Evolutionary conservation across 30 jellyfish, hydroid and myxozoan species (phyloP), one percentile per base, ranked within the genome.

Genomic region (Haliclystus octoradiatus): DNA sequence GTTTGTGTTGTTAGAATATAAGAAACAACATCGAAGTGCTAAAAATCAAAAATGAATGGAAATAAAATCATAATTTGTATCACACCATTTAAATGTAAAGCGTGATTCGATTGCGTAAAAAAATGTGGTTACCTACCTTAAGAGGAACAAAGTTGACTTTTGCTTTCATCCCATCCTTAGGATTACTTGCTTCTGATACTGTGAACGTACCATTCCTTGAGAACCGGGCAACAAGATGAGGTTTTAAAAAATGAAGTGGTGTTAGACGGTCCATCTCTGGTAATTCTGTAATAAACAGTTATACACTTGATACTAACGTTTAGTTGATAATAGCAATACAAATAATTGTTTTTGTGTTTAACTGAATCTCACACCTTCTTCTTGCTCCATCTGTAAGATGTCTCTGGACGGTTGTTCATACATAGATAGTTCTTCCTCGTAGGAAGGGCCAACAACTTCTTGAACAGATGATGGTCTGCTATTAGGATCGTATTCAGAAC

Each of bases 381-480:
- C 68, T 69, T n/a, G 34, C 71, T 40, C 57, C 57, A 40, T 40
- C 19, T 9, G 14, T 19, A 40, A 5, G 57, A 40, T 40, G 57
- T 40, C 57, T 40, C 19, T 40, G 9, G 57, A 9, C 14, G 14
- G 9, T 40, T 5, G 14, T 9, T 40, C 57, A 40, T 40, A 40
- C 63, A 78, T 60, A 30, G 82, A 9, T 49, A 65, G 72, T 2
- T 65, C 34, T 27, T 78, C 92, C 31, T 49, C 68, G 49, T 78
- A 79, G 26, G 62, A 72, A 25, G 63, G 7, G 1, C 75, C 77
- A 35, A 51, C 35, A 51, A 61, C 65, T 46, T 81, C 94, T 34
- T 69, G 77, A 28, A 72, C 94, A 3, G 94, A 81, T 7, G 94
- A 67, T 0, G 94, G 94, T 49, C 94, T 66, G 63, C 94, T 81